Conservation (phyloP, 2,797 vertebrate genomes). For the Phataginus tetradactyla region DNA sequence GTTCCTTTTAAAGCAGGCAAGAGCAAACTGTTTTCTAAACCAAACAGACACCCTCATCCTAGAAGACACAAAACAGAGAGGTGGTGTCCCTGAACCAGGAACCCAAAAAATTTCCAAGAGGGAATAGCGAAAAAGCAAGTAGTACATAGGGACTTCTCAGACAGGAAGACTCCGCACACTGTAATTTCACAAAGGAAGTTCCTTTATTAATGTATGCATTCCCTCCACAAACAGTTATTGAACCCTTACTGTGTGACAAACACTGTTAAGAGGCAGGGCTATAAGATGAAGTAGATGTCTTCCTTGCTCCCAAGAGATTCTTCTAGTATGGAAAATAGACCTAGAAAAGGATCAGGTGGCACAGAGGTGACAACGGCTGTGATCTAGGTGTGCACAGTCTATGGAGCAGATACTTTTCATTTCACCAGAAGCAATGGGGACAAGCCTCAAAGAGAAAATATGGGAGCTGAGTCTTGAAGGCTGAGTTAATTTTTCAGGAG, state of each 20-base stretch:
- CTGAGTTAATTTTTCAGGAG: background rate
- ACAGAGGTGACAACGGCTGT: background rate
- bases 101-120: background rate
- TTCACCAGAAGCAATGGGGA: background rate
- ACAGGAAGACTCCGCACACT: background rate
- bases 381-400: background rate
- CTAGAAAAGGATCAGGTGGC: background rate
- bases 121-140: background rate
- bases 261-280: background rate
- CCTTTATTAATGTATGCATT: background rate
- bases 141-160: background rate
- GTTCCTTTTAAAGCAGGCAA: background rate
- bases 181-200: background rate
- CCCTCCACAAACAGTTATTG: background rate
- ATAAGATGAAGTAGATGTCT: background rate
- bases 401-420: background rate
- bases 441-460: background rate
- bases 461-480: background rate
- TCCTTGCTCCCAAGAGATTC: background rate
- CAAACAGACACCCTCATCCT: background rate
- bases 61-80: constrained; percentile 4
- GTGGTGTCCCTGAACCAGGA: background rate
- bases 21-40: background rate
- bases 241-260: background rate
- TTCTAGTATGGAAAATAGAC: background rate